phyloP scores from a whole-genome alignment of 2,888 invertebrate genomes.

The Folsomia candida region DNA sequence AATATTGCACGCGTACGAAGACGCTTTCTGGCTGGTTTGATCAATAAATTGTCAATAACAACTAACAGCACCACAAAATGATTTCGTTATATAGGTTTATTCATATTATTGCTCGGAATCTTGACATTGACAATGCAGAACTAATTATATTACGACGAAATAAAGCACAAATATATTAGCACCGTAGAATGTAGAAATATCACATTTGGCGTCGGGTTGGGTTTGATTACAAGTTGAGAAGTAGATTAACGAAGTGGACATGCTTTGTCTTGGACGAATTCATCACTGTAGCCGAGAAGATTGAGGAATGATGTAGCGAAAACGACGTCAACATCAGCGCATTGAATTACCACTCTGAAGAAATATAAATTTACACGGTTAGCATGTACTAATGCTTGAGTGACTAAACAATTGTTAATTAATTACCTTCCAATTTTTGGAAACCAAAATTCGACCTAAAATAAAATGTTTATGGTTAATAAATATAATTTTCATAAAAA shows the following conservation, averaged over 20 bases:
- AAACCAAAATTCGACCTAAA: constrained; percentile 36
- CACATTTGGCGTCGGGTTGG: too few relatives aligned
- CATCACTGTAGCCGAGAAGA: constrained; percentile 32
- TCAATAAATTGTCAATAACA: too few relatives aligned
- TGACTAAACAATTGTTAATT: neutral
- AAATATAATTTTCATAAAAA: neutral
- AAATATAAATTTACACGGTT: neutral
- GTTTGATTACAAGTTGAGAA: too few relatives aligned
- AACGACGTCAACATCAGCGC: constrained; percentile 30
- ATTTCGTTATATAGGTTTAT: too few relatives aligned
- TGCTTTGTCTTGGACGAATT: constrained; percentile 28
- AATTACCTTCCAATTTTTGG: constrained; percentile 36
- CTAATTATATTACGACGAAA: too few relatives aligned
- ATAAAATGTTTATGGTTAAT: neutral
- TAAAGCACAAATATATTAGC: too few relatives aligned
- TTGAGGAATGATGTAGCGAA: constrained; percentile 34
- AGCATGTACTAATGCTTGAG: neutral
- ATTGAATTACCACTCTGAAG: constrained; percentile 26
- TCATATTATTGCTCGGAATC: too few relatives aligned
- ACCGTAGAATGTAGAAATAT: too few relatives aligned
- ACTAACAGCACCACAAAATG: too few relatives aligned
- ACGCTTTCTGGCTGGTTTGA: too few relatives aligned
- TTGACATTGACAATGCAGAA: too few relatives aligned
- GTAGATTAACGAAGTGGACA: constrained; percentile 31
- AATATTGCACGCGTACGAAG: too few relatives aligned